phyloP scores from a whole-genome alignment of 2,888 invertebrate species.

The Amphipyra tragopoginis region DNA sequence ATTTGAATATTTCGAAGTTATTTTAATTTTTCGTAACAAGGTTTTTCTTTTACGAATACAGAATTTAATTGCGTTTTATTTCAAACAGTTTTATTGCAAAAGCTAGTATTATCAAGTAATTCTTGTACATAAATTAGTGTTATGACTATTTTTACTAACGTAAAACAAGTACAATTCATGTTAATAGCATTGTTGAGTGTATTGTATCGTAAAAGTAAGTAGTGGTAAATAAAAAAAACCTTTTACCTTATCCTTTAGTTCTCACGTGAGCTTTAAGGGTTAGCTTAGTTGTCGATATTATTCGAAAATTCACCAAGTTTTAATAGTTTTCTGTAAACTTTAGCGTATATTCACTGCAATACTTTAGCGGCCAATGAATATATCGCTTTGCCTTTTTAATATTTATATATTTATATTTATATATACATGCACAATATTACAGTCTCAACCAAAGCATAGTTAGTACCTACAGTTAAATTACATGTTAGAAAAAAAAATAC shows the following conservation, averaged over 20 bases:
- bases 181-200: slow-evolving; percentile 46
- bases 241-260: slow-evolving; percentile 67
- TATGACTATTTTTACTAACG: slow-evolving; percentile 46
- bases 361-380: too few species aligned
- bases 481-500: too few species aligned
- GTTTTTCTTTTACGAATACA: slow-evolving; percentile 22
- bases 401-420: too few species aligned
- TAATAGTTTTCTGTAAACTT: too few species aligned
- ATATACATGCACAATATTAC: too few species aligned
- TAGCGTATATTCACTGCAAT: too few species aligned
- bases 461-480: too few species aligned
- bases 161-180: slow-evolving; percentile 46
- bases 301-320: slow-evolving; percentile 37
- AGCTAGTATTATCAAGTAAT: slow-evolving; percentile 10
- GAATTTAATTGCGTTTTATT: slow-evolving; percentile 16
- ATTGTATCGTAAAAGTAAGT: slow-evolving; percentile 67
- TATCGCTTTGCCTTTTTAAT: too few species aligned
- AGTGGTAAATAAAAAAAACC: slow-evolving; percentile 63
- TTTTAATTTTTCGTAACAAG: neutral
- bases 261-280: slow-evolving; percentile 65
- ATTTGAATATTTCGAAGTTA: too few species aligned
- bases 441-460: too few species aligned
- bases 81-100: slow-evolving; percentile 25
- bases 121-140: slow-evolving; percentile 41
- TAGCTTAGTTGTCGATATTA: slow-evolving; percentile 54